phyloP scores from a whole-genome alignment of 2,113 vertebrate genomes.

The Sigmodon hispidus region DNA sequence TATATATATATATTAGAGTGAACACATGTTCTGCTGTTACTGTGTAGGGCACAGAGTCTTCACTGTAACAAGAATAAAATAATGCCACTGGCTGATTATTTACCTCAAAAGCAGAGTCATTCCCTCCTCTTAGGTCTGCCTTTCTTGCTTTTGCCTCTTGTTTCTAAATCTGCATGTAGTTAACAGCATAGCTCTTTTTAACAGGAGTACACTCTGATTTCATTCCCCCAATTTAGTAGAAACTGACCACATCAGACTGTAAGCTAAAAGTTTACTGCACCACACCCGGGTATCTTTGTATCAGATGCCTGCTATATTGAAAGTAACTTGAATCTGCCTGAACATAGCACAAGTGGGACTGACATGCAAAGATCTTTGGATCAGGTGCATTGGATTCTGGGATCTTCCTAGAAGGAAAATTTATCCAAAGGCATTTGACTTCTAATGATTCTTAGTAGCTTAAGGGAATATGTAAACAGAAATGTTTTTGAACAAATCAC shows the following conservation, averaged over 20 bases:
- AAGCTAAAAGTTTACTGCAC: conserved; percentile 4
- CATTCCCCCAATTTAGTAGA: background rate
- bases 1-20: background rate
- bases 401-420: conserved; percentile 38
- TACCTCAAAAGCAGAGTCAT: background rate
- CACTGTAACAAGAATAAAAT: background rate
- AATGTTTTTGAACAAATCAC: conserved; percentile 28
- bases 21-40: background rate
- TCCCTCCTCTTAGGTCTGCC: background rate
- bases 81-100: background rate
- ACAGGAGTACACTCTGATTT: background rate
- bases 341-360: background rate
- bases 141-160: background rate
- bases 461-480: conserved; percentile 6
- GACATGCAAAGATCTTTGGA: conserved; percentile 22
- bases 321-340: background rate
- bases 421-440: conserved; percentile 12
- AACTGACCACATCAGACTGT: background rate
- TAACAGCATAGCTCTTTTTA: background rate
- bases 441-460: conserved; percentile 38
- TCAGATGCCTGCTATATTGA: background rate
- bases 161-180: background rate
- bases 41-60: background rate
- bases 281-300: background rate
- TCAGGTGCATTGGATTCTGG: conserved; percentile 21